A percentile compares a stretch with the other conserved stretches of the same genome.
phyloP scores from a whole-genome alignment of 2,797 vertebrate species.

The Scarus forsteni region DNA sequence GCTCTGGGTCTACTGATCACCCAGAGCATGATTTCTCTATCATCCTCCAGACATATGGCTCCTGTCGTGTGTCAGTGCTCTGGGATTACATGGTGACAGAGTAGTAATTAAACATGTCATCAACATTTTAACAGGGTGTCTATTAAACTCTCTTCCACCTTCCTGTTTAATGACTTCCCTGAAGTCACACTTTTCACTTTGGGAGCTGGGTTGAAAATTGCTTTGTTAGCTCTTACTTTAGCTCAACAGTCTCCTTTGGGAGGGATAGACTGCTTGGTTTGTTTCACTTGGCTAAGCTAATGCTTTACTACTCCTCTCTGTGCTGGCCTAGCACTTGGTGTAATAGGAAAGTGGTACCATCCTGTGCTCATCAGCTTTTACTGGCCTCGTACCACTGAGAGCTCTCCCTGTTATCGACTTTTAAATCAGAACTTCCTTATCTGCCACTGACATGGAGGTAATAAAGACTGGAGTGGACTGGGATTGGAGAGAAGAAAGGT shows the following conservation, averaged over 20 bases:
- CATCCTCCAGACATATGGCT: conserved; percentile 70
- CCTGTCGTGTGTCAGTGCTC: conserved; percentile 56
- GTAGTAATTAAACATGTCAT: conserved; percentile 70
- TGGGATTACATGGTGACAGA: conserved; percentile 45
- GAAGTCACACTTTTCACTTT: conserved; percentile 28
- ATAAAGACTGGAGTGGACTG: conserved; percentile 17
- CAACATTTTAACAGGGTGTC: conserved; percentile 59
- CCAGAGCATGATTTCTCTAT: conserved; percentile 39
- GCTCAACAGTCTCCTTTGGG: conserved; percentile 57
- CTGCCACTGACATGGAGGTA: conserved; percentile 16
- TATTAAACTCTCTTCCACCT: conserved; percentile 45
- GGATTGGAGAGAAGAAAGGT: conserved; percentile 14
- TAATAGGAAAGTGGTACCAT: conserved; percentile 49
- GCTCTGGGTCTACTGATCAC: conserved; percentile 26
- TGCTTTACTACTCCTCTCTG: conserved; percentile 58
- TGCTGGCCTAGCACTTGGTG: conserved; percentile 51
- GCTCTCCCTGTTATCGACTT: conserved; percentile 35
- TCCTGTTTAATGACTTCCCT: conserved; percentile 38
- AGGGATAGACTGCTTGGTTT: conserved; percentile 55
- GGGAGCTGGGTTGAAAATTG: conserved; percentile 46
- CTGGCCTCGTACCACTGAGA: conserved; percentile 45
- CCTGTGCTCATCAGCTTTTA: conserved; percentile 72
- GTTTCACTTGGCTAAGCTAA: conserved; percentile 72
- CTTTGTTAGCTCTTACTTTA: conserved; percentile 36
- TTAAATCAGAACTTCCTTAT: conserved; percentile 51